Conservation (phyloP, 2,888 invertebrate species). For the Dryococelus australis region DNA sequence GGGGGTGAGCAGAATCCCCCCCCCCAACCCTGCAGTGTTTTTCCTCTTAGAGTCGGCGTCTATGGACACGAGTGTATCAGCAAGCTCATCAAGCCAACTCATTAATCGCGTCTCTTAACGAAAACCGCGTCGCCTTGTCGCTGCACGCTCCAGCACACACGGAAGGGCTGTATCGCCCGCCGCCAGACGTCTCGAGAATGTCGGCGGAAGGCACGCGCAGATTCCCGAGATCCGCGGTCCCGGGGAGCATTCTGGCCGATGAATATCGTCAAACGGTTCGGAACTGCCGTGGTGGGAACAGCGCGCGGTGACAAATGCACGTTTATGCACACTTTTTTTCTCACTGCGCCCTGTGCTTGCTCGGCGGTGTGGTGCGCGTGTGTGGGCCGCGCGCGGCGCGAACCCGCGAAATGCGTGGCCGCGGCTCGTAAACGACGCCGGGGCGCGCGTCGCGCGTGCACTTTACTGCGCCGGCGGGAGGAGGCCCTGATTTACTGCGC, state of each 20-base stretch:
- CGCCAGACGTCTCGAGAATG: background rate
- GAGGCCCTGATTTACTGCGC: background rate
- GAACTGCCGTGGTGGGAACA: background rate
- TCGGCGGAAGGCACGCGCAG: background rate
- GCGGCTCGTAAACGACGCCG: background rate
- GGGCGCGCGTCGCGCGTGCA: background rate
- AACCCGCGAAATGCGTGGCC: background rate
- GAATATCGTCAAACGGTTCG: background rate
- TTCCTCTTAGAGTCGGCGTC: too few species aligned
- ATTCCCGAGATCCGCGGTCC: background rate
- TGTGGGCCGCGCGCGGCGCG: background rate
- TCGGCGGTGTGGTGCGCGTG: background rate
- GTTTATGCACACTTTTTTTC: background rate
- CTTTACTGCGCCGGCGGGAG: background rate
- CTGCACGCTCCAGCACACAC: background rate
- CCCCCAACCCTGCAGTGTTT: too few species aligned
- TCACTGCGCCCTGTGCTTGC: background rate
- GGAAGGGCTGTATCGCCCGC: background rate
- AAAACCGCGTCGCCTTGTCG: too few species aligned
- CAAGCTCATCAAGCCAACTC: too few species aligned
- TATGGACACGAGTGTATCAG: too few species aligned
- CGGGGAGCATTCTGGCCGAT: background rate
- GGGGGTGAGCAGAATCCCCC: too few species aligned
- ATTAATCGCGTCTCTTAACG: too few species aligned
- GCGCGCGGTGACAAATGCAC: background rate